Evolutionary conservation across 2,113 vertebrate genomes (phyloP).

Genomic region (Podocnemis expansa): DNA sequence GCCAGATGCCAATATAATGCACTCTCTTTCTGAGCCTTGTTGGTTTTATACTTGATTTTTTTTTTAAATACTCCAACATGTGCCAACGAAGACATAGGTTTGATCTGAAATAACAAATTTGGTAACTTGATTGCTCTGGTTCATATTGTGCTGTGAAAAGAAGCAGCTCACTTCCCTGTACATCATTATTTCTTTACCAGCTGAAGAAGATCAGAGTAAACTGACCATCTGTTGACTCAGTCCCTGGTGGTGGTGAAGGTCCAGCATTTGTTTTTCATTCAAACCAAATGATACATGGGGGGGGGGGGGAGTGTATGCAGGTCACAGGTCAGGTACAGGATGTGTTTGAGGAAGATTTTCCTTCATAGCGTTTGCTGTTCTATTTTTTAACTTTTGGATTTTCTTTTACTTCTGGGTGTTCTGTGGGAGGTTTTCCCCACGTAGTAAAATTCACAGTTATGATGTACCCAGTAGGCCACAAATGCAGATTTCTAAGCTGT

Average conservation of each 20-base stretch:
- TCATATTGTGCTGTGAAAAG: slow-evolving; percentile 43
- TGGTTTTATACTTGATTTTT: background rate
- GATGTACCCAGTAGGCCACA: slow-evolving; percentile 1
- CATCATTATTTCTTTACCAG: slow-evolving; percentile 63
- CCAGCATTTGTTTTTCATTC: slow-evolving; percentile 44
- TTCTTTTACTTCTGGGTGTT: slow-evolving; percentile 39
- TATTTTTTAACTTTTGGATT: background rate
- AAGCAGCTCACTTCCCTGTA: slow-evolving; percentile 54
- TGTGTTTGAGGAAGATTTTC: slow-evolving; percentile 58
- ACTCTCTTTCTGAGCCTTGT: background rate
- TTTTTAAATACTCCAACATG: background rate
- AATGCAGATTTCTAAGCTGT: background rate
- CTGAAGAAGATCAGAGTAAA: slow-evolving; percentile 63
- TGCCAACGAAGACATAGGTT: background rate
- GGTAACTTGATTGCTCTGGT: slow-evolving; percentile 50
- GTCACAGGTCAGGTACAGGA: slow-evolving; percentile 65
- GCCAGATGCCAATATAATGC: background rate
- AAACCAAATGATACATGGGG: slow-evolving; percentile 51
- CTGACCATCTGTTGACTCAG: slow-evolving; percentile 46
- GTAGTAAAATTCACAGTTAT: slow-evolving; percentile 15
- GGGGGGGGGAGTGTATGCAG: slow-evolving; percentile 55
- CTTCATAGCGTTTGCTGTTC: slow-evolving; percentile 36
- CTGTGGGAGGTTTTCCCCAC: slow-evolving; percentile 30
- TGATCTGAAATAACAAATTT: slow-evolving; percentile 23
- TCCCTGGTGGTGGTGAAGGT: slow-evolving; percentile 36